phyloP scores from a whole-genome alignment of 2,888 invertebrate species.

The Xestobium rufovillosum region DNA sequence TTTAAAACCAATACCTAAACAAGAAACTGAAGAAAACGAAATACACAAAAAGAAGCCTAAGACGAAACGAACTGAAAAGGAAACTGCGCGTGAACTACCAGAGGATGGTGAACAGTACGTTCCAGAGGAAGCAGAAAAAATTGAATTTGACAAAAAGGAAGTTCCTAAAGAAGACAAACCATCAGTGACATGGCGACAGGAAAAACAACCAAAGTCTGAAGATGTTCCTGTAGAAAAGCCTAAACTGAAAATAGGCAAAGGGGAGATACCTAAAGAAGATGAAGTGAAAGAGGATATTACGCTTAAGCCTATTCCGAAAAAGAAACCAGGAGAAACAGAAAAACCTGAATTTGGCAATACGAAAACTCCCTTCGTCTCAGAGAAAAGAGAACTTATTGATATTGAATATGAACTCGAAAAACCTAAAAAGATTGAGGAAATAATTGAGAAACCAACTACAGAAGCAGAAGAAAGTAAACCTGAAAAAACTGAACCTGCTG shows the following conservation, averaged over 20 bases:
- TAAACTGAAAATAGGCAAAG: constrained; percentile 37
- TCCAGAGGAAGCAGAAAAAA: constrained; percentile 30
- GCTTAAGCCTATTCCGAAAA: constrained; percentile 37
- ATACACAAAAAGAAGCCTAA: constrained; percentile 27
- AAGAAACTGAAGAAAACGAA: constrained; percentile 29
- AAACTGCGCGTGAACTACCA: constrained; percentile 16
- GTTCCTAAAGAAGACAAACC: constrained; percentile 28
- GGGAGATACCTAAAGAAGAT: constrained; percentile 36
- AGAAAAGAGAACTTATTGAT: too few relatives aligned
- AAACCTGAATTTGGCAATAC: too few relatives aligned
- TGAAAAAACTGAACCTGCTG: constrained; percentile 29
- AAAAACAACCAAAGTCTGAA: constrained; percentile 37
- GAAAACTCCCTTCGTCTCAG: too few relatives aligned
- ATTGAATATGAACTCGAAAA: too few relatives aligned
- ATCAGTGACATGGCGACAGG: constrained; percentile 38
- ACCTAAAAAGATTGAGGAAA: too few relatives aligned
- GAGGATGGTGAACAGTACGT: constrained; percentile 31
- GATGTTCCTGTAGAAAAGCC: constrained; percentile 31
- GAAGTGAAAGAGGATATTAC: constrained; percentile 34
- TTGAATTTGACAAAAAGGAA: constrained; percentile 27
- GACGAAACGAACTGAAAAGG: constrained; percentile 25
- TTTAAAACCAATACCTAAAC: constrained; percentile 26
- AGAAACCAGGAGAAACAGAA: constrained; percentile 29
- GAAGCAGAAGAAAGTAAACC: constrained; percentile 29
- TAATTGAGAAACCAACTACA: too few relatives aligned